Evolutionary conservation across 1,140 invertebrate genomes (phyloP), one percentile per base, ranked within the genome.

Genomic region (Akabosia matsudoensis): DNA sequence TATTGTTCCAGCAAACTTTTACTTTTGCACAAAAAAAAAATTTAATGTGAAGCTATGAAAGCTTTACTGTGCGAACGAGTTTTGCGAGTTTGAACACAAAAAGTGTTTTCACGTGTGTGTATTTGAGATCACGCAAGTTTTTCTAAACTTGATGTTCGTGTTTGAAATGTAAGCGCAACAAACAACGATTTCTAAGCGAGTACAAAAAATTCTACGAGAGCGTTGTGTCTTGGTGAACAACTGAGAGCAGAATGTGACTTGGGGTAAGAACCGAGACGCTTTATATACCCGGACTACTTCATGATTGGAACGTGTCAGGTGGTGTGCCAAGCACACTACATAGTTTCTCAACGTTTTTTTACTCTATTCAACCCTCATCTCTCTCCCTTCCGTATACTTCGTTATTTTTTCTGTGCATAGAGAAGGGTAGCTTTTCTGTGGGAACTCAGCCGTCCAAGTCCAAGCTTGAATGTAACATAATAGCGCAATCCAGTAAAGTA

Each of bases 291-390:
- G 61, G 61, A 30, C 61, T 30, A 67, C 61, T 45, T 72, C 22
- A 13, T 26, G 52, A 33, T 24, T 33, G 73, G 79, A 80, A 77
- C 75, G 79, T 80, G 79, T 80, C 79, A 80, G 79, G 77, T 80
- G 79, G 79, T 80, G 77, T 79, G 79, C 79, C 79, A 64, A 78
- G 76, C 79, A 80, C 79, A 79, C 77, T 78, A 33, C 28, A 13
- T n/a, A n/a, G n/a, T n/a, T n/a, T n/a, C n/a, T n/a, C n/a, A n/a
- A n/a, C n/a, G n/a, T n/a, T n/a, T n/a, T n/a, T n/a, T 45, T 45
- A 10, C 37, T 45, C 7, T 45, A 45, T 18, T 45, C 37, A 45
- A 45, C 37, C 18, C 37, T 18, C 7, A 18, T 61, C 24, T 61
- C 54, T 61, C 54, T 61, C 24, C 54, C 54, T 45, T 45, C 37